Percentiles rank a stretch among this genome's conserved stretches.
Evolutionary conservation across 2,888 invertebrate genomes (phyloP).

Genomic region (Heliconius aoede): DNA sequence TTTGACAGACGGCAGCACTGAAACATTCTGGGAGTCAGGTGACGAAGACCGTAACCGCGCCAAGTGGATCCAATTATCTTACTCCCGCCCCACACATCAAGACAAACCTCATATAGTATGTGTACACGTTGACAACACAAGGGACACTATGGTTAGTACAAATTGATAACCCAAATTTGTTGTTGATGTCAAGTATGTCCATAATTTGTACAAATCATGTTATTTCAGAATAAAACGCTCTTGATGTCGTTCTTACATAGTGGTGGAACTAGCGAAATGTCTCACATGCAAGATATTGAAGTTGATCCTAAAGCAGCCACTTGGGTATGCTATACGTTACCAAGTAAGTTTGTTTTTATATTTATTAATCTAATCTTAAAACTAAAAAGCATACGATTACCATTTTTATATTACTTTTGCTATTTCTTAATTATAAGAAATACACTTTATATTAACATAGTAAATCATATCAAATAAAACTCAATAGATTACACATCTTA

Average conservation of each 20-base stretch:
- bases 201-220: neutral
- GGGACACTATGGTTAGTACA: constrained; percentile 90
- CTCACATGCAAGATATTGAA: constrained; percentile 91
- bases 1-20: constrained; percentile 96
- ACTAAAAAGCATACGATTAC: neutral
- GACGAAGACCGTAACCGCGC: constrained; percentile 97
- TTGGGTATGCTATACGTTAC: constrained; percentile 95
- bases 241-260: constrained; percentile 94
- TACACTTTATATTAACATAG: neutral
- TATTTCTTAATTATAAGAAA: no score
- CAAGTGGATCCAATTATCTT: constrained; percentile 88
- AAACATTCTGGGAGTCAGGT: constrained; percentile 99
- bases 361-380: constrained; percentile 42
- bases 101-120: constrained; percentile 89
- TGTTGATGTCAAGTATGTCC: neutral
- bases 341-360: constrained; percentile 79
- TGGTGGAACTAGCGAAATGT: constrained; percentile 90
- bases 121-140: constrained; percentile 96
- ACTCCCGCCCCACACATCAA: constrained; percentile 69
- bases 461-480: no score
- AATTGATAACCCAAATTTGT: neutral
- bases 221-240: constrained; percentile 92
- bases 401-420: no score
- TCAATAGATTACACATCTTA: no score
- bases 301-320: constrained; percentile 93